Conservation (phyloP, 1,140 invertebrate species). For the Steinernema feltiae region DNA sequence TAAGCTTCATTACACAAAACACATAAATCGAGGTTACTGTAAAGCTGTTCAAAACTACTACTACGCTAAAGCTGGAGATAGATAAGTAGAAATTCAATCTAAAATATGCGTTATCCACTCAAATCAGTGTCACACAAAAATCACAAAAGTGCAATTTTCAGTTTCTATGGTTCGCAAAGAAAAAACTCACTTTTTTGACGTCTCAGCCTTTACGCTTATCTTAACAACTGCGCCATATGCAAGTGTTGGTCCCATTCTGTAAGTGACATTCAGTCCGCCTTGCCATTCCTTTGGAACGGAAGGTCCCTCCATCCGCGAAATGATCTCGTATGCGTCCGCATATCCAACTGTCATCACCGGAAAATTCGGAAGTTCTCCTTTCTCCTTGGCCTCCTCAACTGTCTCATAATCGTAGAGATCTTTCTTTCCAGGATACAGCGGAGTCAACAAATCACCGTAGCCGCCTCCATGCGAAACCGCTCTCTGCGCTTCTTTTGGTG, state of each 20-base stretch:
- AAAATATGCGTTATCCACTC: no score
- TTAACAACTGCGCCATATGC: background rate
- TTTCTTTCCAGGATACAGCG: background rate
- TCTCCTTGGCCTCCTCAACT: background rate
- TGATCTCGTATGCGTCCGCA: background rate
- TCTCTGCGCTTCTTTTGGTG: background rate
- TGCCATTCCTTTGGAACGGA: background rate
- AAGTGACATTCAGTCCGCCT: background rate
- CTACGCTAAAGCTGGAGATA: no score
- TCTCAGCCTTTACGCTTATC: background rate
- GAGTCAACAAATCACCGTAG: background rate
- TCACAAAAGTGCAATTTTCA: no score
- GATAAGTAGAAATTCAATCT: no score
- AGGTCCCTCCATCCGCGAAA: background rate
- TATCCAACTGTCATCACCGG: background rate
- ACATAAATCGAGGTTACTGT: no score
- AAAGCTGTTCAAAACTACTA: no score
- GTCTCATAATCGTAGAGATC: background rate
- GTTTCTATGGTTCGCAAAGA: no score
- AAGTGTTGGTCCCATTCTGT: background rate
- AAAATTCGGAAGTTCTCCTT: background rate
- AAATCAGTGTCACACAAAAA: no score
- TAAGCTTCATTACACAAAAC: no score
- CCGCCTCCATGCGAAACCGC: background rate
- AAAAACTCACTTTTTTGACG: no score